Percentiles rank a stretch among this genome's conserved stretches.
phyloP scores from a whole-genome alignment of 2,113 vertebrate genomes.

The Hirundichthys speculiger region DNA sequence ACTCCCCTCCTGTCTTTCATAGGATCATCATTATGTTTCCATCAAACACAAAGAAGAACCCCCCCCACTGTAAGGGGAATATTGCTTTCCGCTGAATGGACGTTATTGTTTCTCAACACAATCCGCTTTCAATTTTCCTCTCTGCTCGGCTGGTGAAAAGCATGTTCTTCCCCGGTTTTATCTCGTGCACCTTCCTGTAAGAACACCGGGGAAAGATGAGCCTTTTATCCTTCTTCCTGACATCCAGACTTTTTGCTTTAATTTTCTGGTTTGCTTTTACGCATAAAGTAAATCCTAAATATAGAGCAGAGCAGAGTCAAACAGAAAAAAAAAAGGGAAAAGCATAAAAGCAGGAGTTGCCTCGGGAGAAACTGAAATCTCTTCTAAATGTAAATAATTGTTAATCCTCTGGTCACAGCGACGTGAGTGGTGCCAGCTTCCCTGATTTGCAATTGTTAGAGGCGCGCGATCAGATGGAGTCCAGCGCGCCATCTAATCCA shows the following conservation, averaged over 20 bases:
- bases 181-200: conserved; percentile 16
- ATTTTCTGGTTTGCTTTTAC: conserved; percentile 14
- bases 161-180: conserved; percentile 20
- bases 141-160: conserved; percentile 30
- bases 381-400: conserved; percentile 62
- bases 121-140: conserved; percentile 30
- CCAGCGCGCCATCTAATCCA: conserved; percentile 67
- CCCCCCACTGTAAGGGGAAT: conserved; percentile 35
- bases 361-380: conserved; percentile 16
- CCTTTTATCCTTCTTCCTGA: not conserved
- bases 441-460: conserved; percentile 61
- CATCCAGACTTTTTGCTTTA: not conserved
- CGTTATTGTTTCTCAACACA: conserved; percentile 36
- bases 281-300: conserved; percentile 4
- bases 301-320: conserved; percentile 6
- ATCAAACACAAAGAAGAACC: conserved; percentile 22
- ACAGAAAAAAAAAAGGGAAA: conserved; percentile 1
- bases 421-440: conserved; percentile 28
- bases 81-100: conserved; percentile 49
- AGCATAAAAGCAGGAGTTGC: conserved; percentile 14
- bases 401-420: conserved; percentile 47
- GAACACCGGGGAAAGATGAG: conserved; percentile 13
- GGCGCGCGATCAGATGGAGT: conserved; percentile 60
- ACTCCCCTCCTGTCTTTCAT: conserved; percentile 62
- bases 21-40: conserved; percentile 41